Evolutionary conservation across 2,113 vertebrate species (phyloP), one percentile per base, ranked within the genome.

Genomic region (Oriolus oriolus): DNA sequence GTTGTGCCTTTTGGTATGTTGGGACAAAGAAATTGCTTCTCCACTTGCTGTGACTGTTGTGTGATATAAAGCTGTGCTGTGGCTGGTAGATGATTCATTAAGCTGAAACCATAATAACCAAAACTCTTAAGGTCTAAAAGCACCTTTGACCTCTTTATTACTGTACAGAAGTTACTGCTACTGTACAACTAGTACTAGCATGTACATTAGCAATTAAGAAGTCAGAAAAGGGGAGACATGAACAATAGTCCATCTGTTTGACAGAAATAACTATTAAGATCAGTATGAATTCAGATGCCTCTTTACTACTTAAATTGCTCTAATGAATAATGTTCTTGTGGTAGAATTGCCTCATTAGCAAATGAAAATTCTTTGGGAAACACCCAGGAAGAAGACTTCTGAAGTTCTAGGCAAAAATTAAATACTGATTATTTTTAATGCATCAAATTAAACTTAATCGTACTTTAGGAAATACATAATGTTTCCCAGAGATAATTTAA

Each of bases 211-310:
- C 91, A 97, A 97, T 98, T 98, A 97, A 83, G 87, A 95, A 97
- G 95, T 97, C 97, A 98, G 50, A 59, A 83, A 73, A 93, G 91
- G 87, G 41, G 31, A 96, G 90, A 89, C 13, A 5, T 71, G 96
- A 97, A 97, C 97, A 97, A 96, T 88, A 96, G 97, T 89, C 91
- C 96, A 96, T 97, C 96, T 97, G 97, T 95, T 97, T 94, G 57
- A 96, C 85, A 93, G 93, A 98, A 97, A 90, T 95, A 97, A 75
- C 92, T 93, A 39, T 93, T 89, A 95, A 95, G 91, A 96, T 89
- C 85, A 79, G 81, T 95, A 91, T 8, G 26, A 94, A 95, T 96
- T 96, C 94, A 93, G 70, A 93, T 92, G 41, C 57, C 64, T 79
- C 63, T 97, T 65, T 85, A 35, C 64, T 88, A 69, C 79, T 93